Conservation (phyloP, 2,113 vertebrate species). For the Nematolebias whitei region DNA sequence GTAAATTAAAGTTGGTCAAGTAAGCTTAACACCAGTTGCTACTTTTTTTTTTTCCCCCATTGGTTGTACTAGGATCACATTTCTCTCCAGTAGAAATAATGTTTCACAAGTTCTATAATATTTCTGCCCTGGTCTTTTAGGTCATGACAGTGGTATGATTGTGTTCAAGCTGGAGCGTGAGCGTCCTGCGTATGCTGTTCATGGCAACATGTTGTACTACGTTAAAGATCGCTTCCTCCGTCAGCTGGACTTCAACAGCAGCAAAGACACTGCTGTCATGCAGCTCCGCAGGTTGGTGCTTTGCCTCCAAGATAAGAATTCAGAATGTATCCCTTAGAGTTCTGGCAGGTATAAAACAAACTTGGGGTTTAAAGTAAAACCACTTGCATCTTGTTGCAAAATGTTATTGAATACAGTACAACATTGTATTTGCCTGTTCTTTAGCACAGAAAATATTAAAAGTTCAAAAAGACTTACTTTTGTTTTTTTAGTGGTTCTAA, state of each 20-base stretch:
- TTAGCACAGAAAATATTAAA: too few species aligned
- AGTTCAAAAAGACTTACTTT: neutral
- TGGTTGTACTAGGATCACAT: too few species aligned
- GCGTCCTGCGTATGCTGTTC: conserved; percentile 92
- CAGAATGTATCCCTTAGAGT: neutral
- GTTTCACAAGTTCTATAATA: neutral
- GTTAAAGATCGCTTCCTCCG: conserved; percentile 95
- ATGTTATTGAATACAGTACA: too few species aligned
- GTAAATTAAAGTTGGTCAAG: too few species aligned
- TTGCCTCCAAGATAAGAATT: neutral
- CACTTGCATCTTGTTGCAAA: too few species aligned
- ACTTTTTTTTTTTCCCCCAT: neutral
- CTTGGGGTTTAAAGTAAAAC: neutral
- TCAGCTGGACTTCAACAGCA: conserved; percentile 95
- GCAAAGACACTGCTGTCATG: conserved; percentile 96
- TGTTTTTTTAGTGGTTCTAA: conserved; percentile 87
- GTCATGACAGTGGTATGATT: conserved; percentile 96
- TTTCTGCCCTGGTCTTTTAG: conserved; percentile 58
- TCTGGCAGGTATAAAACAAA: too few species aligned
- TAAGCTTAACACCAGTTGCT: too few species aligned
- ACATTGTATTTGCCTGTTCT: too few species aligned
- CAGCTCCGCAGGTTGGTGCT: conserved; percentile 88
- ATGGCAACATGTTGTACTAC: conserved; percentile 91
- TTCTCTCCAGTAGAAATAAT: too few species aligned
- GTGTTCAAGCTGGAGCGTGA: conserved; percentile 97